Percentiles rank a stretch among this genome's conserved stretches.
Evolutionary conservation across 2,113 vertebrate species (phyloP).

Genomic region (Oreochromis spilurus): DNA sequence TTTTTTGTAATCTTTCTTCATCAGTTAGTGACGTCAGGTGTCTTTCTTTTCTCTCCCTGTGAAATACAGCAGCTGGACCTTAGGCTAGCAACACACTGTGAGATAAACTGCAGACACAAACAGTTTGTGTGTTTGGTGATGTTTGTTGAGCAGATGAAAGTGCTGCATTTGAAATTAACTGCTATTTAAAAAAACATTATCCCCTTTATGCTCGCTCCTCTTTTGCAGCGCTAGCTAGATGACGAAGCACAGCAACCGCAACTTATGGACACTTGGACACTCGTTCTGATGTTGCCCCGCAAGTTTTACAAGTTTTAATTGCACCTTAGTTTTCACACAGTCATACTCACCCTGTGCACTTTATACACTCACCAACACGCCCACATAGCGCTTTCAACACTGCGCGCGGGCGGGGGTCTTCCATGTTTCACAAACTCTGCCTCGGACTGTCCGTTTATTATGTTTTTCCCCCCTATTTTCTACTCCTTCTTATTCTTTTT

Average conservation of each 20-base stretch:
- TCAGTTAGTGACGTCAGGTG: neutral
- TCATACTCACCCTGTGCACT: neutral
- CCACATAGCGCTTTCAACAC: rapidly evolving
- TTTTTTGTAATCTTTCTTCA: neutral
- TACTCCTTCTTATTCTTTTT: no score
- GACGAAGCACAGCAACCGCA: neutral
- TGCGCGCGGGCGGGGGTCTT: neutral
- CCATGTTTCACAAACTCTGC: neutral
- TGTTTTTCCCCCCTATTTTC: no score
- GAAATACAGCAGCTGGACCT: neutral
- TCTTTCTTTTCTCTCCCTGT: neutral
- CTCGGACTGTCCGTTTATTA: neutral
- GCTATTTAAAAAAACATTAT: neutral
- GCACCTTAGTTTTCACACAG: neutral
- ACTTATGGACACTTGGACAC: neutral
- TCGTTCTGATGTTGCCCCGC: neutral
- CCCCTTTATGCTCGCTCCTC: neutral
- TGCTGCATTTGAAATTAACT: neutral
- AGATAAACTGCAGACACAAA: neutral
- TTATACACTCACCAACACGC: neutral
- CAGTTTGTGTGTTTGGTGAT: neutral
- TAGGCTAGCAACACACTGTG: neutral
- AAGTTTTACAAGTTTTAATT: neutral
- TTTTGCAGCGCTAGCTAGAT: neutral
- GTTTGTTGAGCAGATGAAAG: neutral